Percentiles rank a stretch among this genome's conserved stretches.
Evolutionary conservation across 2,113 vertebrate genomes (phyloP).

Genomic region (Caranx ignobilis): DNA sequence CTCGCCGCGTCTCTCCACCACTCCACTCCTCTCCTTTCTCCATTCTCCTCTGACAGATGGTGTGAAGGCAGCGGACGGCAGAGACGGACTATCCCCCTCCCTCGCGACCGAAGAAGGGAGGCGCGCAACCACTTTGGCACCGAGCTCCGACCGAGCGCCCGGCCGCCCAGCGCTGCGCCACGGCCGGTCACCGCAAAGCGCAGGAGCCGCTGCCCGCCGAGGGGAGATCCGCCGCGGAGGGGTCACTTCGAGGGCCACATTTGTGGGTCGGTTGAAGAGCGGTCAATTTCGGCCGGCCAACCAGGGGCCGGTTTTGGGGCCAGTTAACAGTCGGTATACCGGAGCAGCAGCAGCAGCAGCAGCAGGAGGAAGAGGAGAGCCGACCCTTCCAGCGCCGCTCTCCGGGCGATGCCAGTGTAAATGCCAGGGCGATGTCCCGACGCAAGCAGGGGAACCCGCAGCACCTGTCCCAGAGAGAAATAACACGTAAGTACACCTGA

Average conservation of each 20-base stretch:
- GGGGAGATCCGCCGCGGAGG: slow-evolving; percentile 51
- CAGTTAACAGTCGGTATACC: slow-evolving; percentile 44
- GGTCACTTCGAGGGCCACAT: slow-evolving; percentile 65
- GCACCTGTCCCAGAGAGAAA: slow-evolving; percentile 98
- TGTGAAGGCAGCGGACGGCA: slow-evolving; percentile 41
- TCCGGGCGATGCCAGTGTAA: slow-evolving; percentile 98
- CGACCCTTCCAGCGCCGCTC: slow-evolving; percentile 89
- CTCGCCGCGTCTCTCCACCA: slow-evolving; percentile 17
- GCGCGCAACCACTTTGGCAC: slow-evolving; percentile 63
- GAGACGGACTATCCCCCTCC: slow-evolving; percentile 49
- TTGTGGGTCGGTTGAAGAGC: slow-evolving; percentile 19
- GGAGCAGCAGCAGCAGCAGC: slow-evolving; percentile 52
- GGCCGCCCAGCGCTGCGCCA: slow-evolving; percentile 57
- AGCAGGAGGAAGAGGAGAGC: slow-evolving; percentile 74
- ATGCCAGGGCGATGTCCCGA: slow-evolving; percentile 99
- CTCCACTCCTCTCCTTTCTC: slow-evolving; percentile 11
- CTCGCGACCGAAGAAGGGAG: slow-evolving; percentile 34
- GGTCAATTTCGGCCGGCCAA: slow-evolving; percentile 50
- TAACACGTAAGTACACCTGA: slow-evolving; percentile 88
- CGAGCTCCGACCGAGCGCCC: slow-evolving; percentile 52
- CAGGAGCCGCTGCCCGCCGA: slow-evolving; percentile 75
- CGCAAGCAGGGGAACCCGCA: slow-evolving; percentile 99
- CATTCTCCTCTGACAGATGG: slow-evolving; percentile 47
- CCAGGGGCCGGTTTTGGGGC: slow-evolving; percentile 37
- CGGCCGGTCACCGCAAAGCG: slow-evolving; percentile 71